These are phyloP conservation scores for Sorex maritimensis DNA, from an alignment of 2,797 vertebrate genomes.

Conservation along the genomic window DNA sequence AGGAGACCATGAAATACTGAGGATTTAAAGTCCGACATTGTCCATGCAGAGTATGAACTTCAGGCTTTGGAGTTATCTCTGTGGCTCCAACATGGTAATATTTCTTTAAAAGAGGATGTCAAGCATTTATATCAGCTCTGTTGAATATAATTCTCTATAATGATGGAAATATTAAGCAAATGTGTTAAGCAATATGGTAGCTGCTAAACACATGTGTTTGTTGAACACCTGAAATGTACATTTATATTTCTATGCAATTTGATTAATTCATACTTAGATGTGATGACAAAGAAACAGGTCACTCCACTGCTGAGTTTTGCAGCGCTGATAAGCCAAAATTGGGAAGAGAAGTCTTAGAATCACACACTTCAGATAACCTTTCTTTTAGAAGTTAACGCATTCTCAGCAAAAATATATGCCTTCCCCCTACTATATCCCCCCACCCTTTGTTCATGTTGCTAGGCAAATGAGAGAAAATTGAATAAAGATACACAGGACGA, in stretches of 20 bases:
- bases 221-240: neutral
- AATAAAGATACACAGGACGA: conserved; percentile 68
- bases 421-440: neutral
- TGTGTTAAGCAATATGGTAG: no score
- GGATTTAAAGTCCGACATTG: no score
- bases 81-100: no score
- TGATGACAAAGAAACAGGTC: neutral
- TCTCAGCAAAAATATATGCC: neutral
- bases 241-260: neutral
- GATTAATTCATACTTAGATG: neutral
- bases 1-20: no score
- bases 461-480: conserved; percentile 48
- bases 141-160: neutral
- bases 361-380: neutral
- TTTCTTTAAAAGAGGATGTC: no score
- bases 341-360: neutral
- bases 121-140: neutral
- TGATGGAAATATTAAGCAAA: accelerated
- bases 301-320: neutral
- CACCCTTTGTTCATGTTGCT: conserved; percentile 47
- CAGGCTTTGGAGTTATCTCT: no score
- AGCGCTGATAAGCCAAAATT: neutral
- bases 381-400: conserved; percentile 8
- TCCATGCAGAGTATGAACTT: no score
- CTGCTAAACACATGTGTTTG: accelerated